These are phyloP conservation scores for Bombyx huttoni DNA, from an alignment of 2,888 invertebrate genomes.

Conservation along the genomic window DNA sequence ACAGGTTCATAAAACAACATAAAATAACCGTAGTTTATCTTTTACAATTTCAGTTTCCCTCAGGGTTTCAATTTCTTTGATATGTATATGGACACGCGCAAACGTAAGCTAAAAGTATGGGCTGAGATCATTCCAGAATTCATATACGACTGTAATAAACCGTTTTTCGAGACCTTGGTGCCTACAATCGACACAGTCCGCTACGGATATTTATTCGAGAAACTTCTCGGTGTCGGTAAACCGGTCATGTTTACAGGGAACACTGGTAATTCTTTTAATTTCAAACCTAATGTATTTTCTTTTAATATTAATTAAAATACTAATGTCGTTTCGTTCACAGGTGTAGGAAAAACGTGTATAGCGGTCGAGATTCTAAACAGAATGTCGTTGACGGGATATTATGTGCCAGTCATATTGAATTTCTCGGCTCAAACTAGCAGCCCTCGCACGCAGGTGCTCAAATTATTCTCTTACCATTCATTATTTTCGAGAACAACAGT, in stretches of 20 bases:
- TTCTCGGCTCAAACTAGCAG: conserved; percentile 95
- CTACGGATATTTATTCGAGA: conserved; percentile 85
- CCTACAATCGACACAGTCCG: conserved; percentile 93
- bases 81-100: conserved; percentile 80
- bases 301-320: background rate
- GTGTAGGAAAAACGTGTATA: conserved; percentile 92
- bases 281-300: too few relatives aligned
- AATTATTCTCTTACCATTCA: background rate
- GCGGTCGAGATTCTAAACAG: conserved; percentile 81
- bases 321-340: conserved; percentile 39
- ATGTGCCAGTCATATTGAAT: conserved; percentile 84
- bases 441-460: conserved; percentile 77
- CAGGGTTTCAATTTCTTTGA: conserved; percentile 80
- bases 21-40: too few relatives aligned
- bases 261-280: conserved; percentile 69
- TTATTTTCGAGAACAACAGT: background rate
- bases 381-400: conserved; percentile 72
- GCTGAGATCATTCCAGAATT: conserved; percentile 83
- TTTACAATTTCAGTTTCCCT: conserved; percentile 72
- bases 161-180: conserved; percentile 92
- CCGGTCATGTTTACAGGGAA: conserved; percentile 93
- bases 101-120: conserved; percentile 83
- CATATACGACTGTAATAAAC: conserved; percentile 75
- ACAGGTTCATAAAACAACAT: too few relatives aligned
- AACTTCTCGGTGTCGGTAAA: conserved; percentile 78